Base-by-base conservation (phyloP, 2,113 vertebrate genomes). In the Cyprinus carpio region DNA sequence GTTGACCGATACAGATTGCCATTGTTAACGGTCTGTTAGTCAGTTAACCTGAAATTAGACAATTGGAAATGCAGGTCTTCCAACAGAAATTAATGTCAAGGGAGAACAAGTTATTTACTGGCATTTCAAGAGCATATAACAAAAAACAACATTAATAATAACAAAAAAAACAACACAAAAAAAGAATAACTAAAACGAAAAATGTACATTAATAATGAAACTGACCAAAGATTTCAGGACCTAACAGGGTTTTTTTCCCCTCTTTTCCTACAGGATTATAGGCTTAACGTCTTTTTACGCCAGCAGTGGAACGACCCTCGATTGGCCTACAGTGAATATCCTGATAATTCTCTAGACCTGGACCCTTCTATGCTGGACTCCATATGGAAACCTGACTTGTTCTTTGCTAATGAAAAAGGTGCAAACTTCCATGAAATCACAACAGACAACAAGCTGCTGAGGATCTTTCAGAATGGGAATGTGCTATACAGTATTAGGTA, bases 401-500 rank as follows among this genome's bases (percentile, higher is more conserved):
- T 98, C 95, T 98, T 98, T 0, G 97, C 96, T 89, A 98, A 98
- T 0, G 97, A 99, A 90, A 99, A 99, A 90, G 96, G 96, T 67
- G 96, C 97, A 91, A 97, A 95, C 87, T 99, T 99, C 93, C 97
- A 99, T 0, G 97, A 96, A 89, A 96, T 98, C 92, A 98, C 97
- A 82, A 98, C 96, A 0, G 96, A 97, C 92, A 98, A 99, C 94
- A 99, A 99, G 92, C 93, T 99, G 74, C 92, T 99, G 84, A 95
- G 96, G 77, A 97, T 98, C 93, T 99, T 98, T 93, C 96, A 97
- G 91, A 96, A 98, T 0, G 97, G 97, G 84, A 97, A 96, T 0
- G 97, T 98, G 78, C 95, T 99, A 72, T 99, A 98, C 90, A 98
- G 97, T 87, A 99, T 98, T 89, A 97, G 97, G 97, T 97, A 88